phyloP scores from a whole-genome alignment of 1,140 invertebrate genomes.

The Oedothorax gibbosus region DNA sequence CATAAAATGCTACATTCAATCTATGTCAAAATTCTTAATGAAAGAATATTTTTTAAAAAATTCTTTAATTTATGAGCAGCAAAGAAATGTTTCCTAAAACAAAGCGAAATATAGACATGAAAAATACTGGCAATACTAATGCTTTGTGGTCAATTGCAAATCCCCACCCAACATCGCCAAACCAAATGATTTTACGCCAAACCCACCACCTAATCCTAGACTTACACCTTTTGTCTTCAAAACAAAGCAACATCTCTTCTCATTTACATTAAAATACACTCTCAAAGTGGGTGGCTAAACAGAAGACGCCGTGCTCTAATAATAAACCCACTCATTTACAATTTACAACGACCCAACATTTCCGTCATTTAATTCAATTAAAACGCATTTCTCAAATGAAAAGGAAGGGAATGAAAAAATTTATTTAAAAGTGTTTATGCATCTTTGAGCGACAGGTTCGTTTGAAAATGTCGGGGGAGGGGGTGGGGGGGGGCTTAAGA shows the following conservation, averaged over 20 bases:
- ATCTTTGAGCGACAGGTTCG: constrained; percentile 11
- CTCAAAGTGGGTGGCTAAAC: constrained; percentile 4
- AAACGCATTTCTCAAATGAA: constrained; percentile 33
- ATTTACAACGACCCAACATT: background rate
- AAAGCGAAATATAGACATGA: too few relatives aligned
- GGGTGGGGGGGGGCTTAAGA: background rate
- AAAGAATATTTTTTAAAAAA: too few relatives aligned
- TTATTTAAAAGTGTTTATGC: too few relatives aligned
- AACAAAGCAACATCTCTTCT: background rate
- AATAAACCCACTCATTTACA: constrained; percentile 45
- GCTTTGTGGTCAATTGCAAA: too few relatives aligned
- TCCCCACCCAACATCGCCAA: too few relatives aligned
- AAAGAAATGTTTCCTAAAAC: too few relatives aligned
- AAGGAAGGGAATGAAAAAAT: background rate
- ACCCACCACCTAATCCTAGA: background rate
- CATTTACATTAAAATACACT: constrained; percentile 53
- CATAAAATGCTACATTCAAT: too few relatives aligned
- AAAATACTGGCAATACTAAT: background rate
- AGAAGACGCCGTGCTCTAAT: background rate
- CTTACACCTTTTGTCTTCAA: background rate
- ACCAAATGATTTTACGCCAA: background rate
- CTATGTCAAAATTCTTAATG: too few relatives aligned
- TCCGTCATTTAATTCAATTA: constrained; percentile 19
- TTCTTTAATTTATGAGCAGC: too few relatives aligned
- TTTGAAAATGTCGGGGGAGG: background rate